These are phyloP conservation scores for Drosophila auraria DNA, from an alignment of 1,140 invertebrate species.

Conservation along the genomic window DNA sequence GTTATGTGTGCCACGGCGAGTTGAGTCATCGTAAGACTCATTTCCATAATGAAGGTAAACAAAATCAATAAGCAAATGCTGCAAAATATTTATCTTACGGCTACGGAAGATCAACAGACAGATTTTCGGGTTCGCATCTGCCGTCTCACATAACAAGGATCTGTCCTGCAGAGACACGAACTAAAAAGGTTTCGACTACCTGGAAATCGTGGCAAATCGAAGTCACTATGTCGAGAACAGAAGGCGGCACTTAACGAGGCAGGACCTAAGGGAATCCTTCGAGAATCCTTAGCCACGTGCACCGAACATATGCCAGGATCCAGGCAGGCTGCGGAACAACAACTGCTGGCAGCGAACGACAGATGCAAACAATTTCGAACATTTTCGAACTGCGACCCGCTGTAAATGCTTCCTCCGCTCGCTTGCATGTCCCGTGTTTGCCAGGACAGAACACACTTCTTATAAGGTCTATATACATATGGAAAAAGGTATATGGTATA, in stretches of 20 bases:
- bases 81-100: constrained; percentile 14
- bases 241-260: constrained; percentile 40
- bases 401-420: constrained; percentile 29
- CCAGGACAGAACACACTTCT: constrained; percentile 28
- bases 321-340: constrained; percentile 17
- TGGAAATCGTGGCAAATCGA: constrained; percentile 56
- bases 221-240: constrained; percentile 28
- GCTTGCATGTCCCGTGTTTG: constrained; percentile 33
- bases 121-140: constrained; percentile 27
- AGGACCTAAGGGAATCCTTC: constrained; percentile 17
- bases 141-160: constrained; percentile 16
- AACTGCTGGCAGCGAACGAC: constrained; percentile 36
- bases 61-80: constrained; percentile 16
- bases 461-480: constrained; percentile 9
- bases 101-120: not conserved
- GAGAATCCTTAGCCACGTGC: constrained; percentile 49
- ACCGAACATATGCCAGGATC: constrained; percentile 51
- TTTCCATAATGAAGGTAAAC: constrained; percentile 45
- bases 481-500: constrained; percentile 4
- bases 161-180: constrained; percentile 42
- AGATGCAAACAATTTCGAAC: constrained; percentile 52
- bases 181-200: constrained; percentile 43
- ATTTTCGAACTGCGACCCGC: constrained; percentile 26
- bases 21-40: constrained; percentile 38
- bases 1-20: constrained; percentile 35